Evolutionary conservation across 2,888 invertebrate species (phyloP).

Genomic region (Adelphocoris suturalis): DNA sequence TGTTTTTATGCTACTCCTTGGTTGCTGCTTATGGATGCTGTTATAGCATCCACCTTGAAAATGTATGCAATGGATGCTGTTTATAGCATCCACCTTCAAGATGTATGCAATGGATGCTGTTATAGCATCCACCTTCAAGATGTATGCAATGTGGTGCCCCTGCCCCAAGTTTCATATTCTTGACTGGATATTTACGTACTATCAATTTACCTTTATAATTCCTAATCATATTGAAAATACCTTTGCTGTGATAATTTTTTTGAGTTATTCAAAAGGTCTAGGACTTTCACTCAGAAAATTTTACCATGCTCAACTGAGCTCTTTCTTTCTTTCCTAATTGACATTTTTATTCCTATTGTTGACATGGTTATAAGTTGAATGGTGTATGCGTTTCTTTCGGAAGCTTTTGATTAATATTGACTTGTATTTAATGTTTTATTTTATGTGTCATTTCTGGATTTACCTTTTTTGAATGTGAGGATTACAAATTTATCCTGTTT

Average conservation of each 20-base stretch:
- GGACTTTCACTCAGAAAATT: background rate
- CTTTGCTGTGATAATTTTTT: conserved; percentile 30
- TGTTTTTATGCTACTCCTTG: no score
- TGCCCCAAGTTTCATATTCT: no score
- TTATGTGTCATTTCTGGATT: background rate
- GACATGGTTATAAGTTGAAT: conserved; percentile 29
- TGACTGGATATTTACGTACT: no score
- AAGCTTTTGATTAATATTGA: background rate
- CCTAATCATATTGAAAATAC: background rate
- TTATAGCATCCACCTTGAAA: no score
- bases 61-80: no score
- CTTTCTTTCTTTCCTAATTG: background rate
- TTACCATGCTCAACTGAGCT: background rate
- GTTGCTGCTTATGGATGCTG: no score
- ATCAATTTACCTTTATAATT: no score
- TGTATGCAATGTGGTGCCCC: no score
- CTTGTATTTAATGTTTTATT: no score
- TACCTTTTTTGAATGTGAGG: background rate
- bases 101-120: no score
- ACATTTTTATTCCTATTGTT: background rate
- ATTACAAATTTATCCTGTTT: background rate
- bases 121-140: no score
- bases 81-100: no score
- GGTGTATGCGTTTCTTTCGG: background rate
- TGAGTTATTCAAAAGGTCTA: background rate